Conservation (phyloP, 2,888 invertebrate genomes). For the Caenorhabditis macrosperma region DNA sequence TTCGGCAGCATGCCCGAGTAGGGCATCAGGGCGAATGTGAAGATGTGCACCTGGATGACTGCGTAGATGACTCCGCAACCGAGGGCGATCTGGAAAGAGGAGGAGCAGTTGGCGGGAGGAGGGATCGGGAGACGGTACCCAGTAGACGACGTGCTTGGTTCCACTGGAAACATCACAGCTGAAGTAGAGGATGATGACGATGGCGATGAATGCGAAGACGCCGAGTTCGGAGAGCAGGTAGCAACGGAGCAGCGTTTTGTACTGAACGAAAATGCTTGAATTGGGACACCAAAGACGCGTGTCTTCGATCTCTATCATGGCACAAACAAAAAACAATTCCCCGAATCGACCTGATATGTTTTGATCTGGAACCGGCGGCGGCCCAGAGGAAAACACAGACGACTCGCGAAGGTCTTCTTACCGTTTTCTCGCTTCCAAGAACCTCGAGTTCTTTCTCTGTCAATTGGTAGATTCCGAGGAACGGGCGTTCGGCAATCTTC, state of each 20-base stretch:
- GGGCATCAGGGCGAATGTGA: conserved; percentile 71
- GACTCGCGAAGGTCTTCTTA: conserved; percentile 38
- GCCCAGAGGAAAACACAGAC: neutral
- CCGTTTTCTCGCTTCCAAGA: conserved; percentile 71
- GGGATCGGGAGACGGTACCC: conserved; percentile 64
- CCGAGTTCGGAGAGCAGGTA: conserved; percentile 75
- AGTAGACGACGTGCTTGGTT: conserved; percentile 71
- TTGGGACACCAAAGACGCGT: too few relatives aligned
- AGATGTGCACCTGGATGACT: conserved; percentile 69
- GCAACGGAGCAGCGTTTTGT: conserved; percentile 74
- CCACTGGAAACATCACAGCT: conserved; percentile 67
- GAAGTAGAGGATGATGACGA: conserved; percentile 73
- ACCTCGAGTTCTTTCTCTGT: conserved; percentile 70
- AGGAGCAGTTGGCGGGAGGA: neutral
- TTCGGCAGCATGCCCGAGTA: conserved; percentile 71
- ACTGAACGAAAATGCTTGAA: conserved; percentile 64
- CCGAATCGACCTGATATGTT: neutral
- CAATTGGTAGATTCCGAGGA: conserved; percentile 73
- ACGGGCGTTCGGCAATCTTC: conserved; percentile 78
- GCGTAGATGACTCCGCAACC: conserved; percentile 66
- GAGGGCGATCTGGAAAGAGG: conserved; percentile 66
- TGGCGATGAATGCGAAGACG: conserved; percentile 68
- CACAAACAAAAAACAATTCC: too few relatives aligned
- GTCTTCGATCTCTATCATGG: too few relatives aligned
- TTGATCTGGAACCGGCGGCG: neutral